These are phyloP conservation scores for Siphamia tubifer DNA, from an alignment of 2,113 vertebrate genomes.

Conservation along the genomic window DNA sequence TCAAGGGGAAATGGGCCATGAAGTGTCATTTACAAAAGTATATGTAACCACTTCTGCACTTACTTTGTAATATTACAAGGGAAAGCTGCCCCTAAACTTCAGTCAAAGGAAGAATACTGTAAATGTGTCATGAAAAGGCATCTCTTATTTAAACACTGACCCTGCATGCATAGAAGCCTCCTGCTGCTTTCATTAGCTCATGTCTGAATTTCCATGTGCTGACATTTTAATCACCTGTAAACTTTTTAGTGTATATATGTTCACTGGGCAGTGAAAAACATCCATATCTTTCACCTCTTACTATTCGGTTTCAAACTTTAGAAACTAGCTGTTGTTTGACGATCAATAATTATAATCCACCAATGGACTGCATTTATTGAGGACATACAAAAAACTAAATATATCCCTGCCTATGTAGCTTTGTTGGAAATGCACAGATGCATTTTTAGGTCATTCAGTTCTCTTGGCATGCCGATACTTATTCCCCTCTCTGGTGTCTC, in stretches of 20 bases:
- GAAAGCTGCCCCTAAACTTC: neutral
- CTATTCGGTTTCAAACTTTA: too few species aligned
- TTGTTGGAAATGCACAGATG: constrained; percentile 23
- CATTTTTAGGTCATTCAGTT: constrained; percentile 50
- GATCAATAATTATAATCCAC: neutral
- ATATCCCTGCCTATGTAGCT: neutral
- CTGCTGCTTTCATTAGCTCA: too few species aligned
- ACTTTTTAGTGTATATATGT: too few species aligned
- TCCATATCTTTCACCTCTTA: neutral
- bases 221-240: neutral
- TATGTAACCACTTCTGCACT: constrained; percentile 19
- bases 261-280: too few species aligned
- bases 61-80: neutral
- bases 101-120: too few species aligned
- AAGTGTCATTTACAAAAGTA: constrained; percentile 18
- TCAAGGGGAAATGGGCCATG: constrained; percentile 35
- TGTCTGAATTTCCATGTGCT: too few species aligned
- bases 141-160: too few species aligned
- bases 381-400: neutral
- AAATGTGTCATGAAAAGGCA: too few species aligned
- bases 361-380: neutral
- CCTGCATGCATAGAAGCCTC: too few species aligned
- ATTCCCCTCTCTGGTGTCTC: constrained; percentile 45
- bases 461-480: constrained; percentile 36
- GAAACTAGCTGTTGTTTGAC: neutral